A percentile compares a stretch with the other conserved stretches of the same genome.
Conservation (phyloP, 2,888 invertebrate genomes). For the Cryptocephalus moraei region DNA sequence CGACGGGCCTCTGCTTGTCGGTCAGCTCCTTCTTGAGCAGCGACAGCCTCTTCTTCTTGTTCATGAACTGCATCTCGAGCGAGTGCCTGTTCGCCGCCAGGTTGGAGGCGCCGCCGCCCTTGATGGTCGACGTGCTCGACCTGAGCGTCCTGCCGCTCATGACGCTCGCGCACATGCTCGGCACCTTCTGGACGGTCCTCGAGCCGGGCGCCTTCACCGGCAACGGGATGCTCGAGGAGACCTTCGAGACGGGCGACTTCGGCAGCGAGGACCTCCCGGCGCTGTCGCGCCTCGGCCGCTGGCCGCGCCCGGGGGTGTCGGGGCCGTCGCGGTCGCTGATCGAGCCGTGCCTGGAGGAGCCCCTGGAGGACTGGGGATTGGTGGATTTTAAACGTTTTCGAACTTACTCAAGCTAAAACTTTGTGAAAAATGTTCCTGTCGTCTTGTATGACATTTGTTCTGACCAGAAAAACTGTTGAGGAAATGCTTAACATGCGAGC, state of each 20-base stretch:
- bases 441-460: too few species aligned
- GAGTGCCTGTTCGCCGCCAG: conserved; percentile 21
- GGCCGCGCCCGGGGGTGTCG: conserved; percentile 6
- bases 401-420: too few species aligned
- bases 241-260: too few species aligned
- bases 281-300: neutral
- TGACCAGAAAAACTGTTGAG: too few species aligned
- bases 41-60: conserved; percentile 30
- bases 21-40: conserved; percentile 28
- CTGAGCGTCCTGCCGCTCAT: conserved; percentile 3
- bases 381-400: neutral
- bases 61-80: conserved; percentile 31
- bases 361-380: neutral
- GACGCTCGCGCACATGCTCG: neutral
- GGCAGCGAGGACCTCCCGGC: conserved; percentile 2
- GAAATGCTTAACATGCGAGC: too few species aligned
- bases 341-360: conserved; percentile 2
- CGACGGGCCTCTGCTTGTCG: conserved; percentile 30
- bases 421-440: too few species aligned
- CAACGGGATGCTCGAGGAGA: conserved; percentile 15
- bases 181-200: conserved; percentile 7
- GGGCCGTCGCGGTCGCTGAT: neutral
- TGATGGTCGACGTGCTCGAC: conserved; percentile 9
- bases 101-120: conserved; percentile 3
- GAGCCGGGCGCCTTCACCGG: conserved; percentile 15